Percentiles rank a stretch among this genome's conserved stretches.
Evolutionary conservation across 2,113 vertebrate species (phyloP).

Genomic region (Balaeniceps rex): DNA sequence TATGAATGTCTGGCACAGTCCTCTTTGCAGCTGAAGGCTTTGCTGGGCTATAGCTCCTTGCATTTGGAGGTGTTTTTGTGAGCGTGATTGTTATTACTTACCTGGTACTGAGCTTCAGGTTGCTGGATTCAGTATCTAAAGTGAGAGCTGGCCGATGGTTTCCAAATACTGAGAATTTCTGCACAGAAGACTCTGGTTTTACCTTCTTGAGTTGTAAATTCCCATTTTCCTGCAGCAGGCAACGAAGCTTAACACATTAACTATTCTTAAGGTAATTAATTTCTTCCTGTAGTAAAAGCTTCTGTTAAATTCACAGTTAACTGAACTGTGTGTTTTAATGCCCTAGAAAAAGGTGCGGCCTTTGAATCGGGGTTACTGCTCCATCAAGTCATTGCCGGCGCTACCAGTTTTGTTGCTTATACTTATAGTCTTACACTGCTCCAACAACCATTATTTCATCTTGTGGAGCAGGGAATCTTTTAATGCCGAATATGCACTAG

Average conservation of each 20-base stretch:
- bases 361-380: accelerated
- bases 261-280: not conserved
- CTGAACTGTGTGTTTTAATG: not conserved
- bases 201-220: not conserved
- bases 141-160: not conserved
- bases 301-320: not conserved
- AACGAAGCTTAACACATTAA: not conserved
- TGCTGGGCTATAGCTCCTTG: not conserved
- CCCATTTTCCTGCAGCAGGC: accelerated
- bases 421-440: not conserved
- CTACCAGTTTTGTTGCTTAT: accelerated
- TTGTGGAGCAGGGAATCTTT: not conserved
- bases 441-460: not conserved
- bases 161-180: not conserved
- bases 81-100: not conserved
- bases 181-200: not conserved
- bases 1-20: too few relatives aligned
- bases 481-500: accelerated
- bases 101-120: not conserved
- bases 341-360: not conserved
- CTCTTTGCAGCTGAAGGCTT: not conserved
- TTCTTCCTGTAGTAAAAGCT: not conserved
- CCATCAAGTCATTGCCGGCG: not conserved
- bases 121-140: not conserved
- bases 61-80: not conserved